Base-by-base conservation (phyloP, 2,113 vertebrate species). In the Oceanodroma tethys region DNA sequence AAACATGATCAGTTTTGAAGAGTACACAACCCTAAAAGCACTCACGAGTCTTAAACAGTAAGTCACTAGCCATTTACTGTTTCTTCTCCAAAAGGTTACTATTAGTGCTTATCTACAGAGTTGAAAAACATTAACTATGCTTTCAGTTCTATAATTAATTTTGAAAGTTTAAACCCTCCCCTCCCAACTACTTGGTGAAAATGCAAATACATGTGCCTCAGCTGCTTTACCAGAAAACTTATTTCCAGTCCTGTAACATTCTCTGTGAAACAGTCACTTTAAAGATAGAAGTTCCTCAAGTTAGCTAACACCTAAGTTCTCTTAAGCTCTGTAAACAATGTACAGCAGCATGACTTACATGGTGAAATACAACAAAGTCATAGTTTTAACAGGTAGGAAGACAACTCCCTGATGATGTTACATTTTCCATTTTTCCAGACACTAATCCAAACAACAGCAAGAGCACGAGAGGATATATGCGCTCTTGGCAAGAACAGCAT, bases 381-480 rank as follows among this genome's bases (percentile, higher is more conserved):
- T 7, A 34, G 14, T 34, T 79, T 27, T 38, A 60, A 45, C 45
- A 74, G 60, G 50, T 40, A 86, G 45, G 50, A 91, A 82, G 66
- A 38, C 75, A 88, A 63, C 56, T 79, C 66, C 71, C 23, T 43
- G 36, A 11, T 59, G 62, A 66, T 13, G 25, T 30, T 19, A 32
- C 32, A 15, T 40, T 47, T 76, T 62, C 83, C 48, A 52, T 58
- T 86, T 90, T 58, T 32, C 56, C 66, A 83, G 68, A 15, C 16
- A 21, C 47, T 10, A 53, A 87, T 5, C 52, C 60, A 38, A 75
- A 87, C 32, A 63, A 2, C 43, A 45, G 58, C 76, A 68, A 38
- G 43, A 87, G 43, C 53, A 47, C 1, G 1, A 32, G 40, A 66
- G 78, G 23, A 78, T 3, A 9, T 6, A 47, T 0, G 0, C 2